Conservation (phyloP, 2,113 vertebrate genomes). For the Sterrhoptilus dennistouni region DNA sequence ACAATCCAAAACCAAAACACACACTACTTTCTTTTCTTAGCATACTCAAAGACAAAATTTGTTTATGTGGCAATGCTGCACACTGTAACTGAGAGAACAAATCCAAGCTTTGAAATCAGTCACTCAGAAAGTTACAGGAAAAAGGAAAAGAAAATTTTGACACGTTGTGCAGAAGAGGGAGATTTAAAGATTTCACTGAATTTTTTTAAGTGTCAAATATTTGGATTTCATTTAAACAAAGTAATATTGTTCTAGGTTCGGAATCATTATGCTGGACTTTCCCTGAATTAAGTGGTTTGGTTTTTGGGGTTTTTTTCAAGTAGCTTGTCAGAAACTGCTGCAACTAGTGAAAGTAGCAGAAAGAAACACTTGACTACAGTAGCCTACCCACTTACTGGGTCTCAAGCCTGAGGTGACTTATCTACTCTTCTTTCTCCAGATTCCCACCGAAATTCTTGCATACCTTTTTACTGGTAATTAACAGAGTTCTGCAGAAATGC, state of each 20-base stretch:
- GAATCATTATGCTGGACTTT: background rate
- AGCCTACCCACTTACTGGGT: background rate
- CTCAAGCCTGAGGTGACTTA: conserved; percentile 10
- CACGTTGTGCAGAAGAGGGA: background rate
- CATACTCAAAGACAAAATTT: background rate
- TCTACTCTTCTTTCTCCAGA: conserved; percentile 32
- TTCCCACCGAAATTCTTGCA: conserved; percentile 22
- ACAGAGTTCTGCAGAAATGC: conserved; percentile 28
- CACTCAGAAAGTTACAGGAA: background rate
- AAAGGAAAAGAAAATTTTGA: background rate
- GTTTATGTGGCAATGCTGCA: background rate
- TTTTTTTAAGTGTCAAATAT: background rate
- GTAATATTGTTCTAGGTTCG: background rate
- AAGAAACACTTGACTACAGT: background rate
- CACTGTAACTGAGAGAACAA: background rate
- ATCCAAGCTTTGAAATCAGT: background rate
- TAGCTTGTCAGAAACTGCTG: conserved; percentile 34
- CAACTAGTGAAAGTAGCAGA: conserved; percentile 33
- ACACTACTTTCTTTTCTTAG: background rate
- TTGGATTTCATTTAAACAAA: background rate
- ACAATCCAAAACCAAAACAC: background rate
- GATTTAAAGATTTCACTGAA: background rate
- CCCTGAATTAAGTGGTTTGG: background rate
- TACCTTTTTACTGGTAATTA: conserved; percentile 36
- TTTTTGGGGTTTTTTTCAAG: background rate